Conservation (phyloP, 2,888 invertebrate species). For the Linnaemya tessellans region DNA sequence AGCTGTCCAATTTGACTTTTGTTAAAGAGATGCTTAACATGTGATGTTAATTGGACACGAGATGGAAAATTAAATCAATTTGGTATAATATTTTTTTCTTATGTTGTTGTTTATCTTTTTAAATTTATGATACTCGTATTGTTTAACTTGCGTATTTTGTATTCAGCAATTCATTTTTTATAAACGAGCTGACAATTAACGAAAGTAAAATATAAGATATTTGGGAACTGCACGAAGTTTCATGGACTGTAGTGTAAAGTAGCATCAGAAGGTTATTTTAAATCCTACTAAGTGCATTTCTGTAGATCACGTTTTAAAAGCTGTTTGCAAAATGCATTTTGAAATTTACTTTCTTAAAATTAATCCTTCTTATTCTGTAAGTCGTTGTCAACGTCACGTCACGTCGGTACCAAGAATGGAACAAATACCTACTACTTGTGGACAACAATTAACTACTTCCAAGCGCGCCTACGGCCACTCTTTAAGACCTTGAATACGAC, state of each 20-base stretch:
- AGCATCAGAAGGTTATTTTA: slow-evolving; percentile 1
- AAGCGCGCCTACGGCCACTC: no score
- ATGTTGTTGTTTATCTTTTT: background rate
- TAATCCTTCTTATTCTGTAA: no score
- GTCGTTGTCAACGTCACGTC: no score
- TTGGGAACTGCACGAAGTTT: background rate
- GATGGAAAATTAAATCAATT: slow-evolving; percentile 68
- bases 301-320: no score
- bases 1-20: slow-evolving; percentile 53
- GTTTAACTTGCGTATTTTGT: slow-evolving; percentile 11
- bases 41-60: slow-evolving; percentile 73
- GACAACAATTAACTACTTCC: no score
- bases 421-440: no score
- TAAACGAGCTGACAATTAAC: slow-evolving; percentile 35
- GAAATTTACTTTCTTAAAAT: no score
- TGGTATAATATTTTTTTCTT: slow-evolving; percentile 26
- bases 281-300: background rate
- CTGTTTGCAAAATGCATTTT: no score
- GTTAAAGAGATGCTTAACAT: slow-evolving; percentile 64
- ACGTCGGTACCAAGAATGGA: no score
- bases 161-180: slow-evolving; percentile 32
- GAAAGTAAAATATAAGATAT: slow-evolving; percentile 3
- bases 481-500: no score
- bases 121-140: slow-evolving; percentile 17
- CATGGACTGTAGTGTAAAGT: background rate